phyloP scores from a whole-genome alignment of 2,113 vertebrate genomes.

The Poicephalus meyeri region DNA sequence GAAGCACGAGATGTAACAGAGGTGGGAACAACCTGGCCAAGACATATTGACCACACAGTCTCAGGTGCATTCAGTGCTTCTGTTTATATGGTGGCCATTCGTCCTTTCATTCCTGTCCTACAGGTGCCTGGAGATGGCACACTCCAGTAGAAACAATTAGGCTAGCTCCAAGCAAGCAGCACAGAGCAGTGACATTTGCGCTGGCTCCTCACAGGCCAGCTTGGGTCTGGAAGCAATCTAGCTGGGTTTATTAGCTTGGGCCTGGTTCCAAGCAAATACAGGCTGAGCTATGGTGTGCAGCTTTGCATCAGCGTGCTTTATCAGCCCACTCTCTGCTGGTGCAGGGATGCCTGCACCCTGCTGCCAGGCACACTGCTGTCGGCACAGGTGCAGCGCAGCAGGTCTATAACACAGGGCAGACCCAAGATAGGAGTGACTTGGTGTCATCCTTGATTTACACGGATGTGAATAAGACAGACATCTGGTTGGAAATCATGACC shows the following conservation, averaged over 20 bases:
- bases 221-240: slow-evolving; percentile 40
- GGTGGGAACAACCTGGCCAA: neutral
- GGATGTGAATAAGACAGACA: neutral
- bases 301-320: neutral
- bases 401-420: neutral
- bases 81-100: fast-evolving
- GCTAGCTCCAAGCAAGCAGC: neutral
- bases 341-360: neutral
- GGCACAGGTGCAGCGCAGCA: slow-evolving; percentile 9
- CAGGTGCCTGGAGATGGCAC: slow-evolving; percentile 24
- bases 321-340: neutral
- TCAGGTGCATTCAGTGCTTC: neutral
- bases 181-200: slow-evolving; percentile 8
- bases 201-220: slow-evolving; percentile 24
- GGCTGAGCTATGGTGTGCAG: neutral
- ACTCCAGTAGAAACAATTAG: neutral
- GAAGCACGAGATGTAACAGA: neutral
- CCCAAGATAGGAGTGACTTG: neutral
- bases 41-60: fast-evolving
- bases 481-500: neutral
- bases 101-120: neutral
- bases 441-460: neutral
- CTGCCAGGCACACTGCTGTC: neutral
- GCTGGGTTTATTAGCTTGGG: slow-evolving; percentile 49
- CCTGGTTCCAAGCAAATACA: neutral